Percentiles rank a stretch among this genome's conserved stretches.
phyloP scores from a whole-genome alignment of 2,797 vertebrate genomes.

The Benthosema pterotum region DNA sequence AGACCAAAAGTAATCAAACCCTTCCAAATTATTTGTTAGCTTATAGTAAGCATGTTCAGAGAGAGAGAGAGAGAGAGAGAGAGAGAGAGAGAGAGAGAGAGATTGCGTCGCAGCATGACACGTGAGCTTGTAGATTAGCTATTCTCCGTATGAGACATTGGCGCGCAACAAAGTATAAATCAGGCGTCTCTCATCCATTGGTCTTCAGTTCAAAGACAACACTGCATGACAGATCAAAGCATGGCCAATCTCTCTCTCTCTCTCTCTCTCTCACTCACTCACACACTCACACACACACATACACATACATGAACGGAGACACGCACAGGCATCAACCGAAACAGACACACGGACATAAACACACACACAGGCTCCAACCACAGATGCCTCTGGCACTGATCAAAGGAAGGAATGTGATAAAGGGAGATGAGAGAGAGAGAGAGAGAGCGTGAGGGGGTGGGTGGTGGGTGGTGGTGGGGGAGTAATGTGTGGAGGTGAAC shows the following conservation, averaged over 20 bases:
- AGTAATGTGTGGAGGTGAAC: conserved; percentile 40
- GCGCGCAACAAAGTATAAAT: no score
- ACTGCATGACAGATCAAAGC: conserved; percentile 75
- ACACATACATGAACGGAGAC: background rate
- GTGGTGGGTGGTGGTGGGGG: conserved; percentile 8
- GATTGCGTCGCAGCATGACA: no score
- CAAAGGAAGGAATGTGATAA: conserved; percentile 80
- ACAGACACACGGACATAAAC: conserved; percentile 38
- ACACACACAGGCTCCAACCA: conserved; percentile 59
- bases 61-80: no score
- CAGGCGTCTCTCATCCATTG: conserved; percentile 44
- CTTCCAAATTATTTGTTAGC: no score
- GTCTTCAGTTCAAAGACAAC: conserved; percentile 73
- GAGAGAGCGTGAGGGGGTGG: conserved; percentile 22
- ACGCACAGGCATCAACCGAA: background rate
- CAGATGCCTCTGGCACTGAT: conserved; percentile 71
- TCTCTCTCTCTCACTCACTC: conserved; percentile 17
- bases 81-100: no score
- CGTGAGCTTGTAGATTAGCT: no score
- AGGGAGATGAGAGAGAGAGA: conserved; percentile 51
- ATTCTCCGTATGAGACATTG: no score
- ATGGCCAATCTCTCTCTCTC: conserved; percentile 38
- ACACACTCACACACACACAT: no score
- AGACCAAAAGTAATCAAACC: no score
- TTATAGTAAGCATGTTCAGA: no score